Base-by-base conservation (phyloP, 1,140 invertebrate genomes). In the Halesus radiatus region DNA sequence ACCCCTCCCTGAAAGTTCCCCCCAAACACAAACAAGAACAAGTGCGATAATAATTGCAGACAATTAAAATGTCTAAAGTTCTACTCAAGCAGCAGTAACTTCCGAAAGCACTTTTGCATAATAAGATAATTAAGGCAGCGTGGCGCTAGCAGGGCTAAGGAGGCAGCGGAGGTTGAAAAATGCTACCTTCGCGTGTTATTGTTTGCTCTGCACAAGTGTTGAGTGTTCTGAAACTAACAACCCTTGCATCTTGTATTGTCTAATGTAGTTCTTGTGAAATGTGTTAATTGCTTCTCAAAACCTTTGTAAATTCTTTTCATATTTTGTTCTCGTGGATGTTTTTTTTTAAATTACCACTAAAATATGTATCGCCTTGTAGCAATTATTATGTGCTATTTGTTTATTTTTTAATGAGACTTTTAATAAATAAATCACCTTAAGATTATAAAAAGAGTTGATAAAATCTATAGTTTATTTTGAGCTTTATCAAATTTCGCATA, bases 31-130 rank as follows among this genome's bases (percentile, higher is more conserved):
- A 75, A 80, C 78, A 75, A 75, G 56, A 80, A 73, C 76, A 81
- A 78, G 64, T 72, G 70, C 45, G 22, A 81, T 58, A 70, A 75
- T 72, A 70, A 70, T 70, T 70, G 70, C 68, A 78, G 73, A 81
- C 80, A 81, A 81, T 81, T 81, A 81, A 81, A 81, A 78, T 81
- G 80, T 81, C 80, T 78, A 81, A 81, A 81, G 68, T 81, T 81
- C 56, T 18, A 78, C 45, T 74, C n/a, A 16, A 45, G 66, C 16
- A 70, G 66, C 56, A 29, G 54, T 60, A 81, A 72, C 72, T 81
- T 72, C 68, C 66, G 37, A 60, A 78, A 81, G 58, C 80, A 78
- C 80, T 81, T 81, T 78, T 81, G 80, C 80, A 81, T 81, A 81
- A 81, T 81, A 81, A 78, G 80, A 81, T 76, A 78, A 81, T 81